Percentiles rank a stretch among this genome's conserved stretches.
Conservation (phyloP, 1,140 invertebrate genomes). For the Drosophila nigromelanica region DNA sequence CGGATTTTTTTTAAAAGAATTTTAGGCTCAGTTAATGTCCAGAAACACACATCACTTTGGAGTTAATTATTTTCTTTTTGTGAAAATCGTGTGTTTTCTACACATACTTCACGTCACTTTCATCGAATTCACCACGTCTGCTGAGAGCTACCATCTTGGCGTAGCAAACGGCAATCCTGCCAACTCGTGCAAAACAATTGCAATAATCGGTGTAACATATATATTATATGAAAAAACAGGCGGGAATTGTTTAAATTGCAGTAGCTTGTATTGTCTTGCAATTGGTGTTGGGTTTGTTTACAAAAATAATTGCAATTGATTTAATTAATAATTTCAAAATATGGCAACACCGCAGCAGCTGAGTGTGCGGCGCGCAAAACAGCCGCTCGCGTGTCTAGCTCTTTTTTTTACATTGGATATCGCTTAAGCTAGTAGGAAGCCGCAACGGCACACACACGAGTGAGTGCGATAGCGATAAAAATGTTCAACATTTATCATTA, state of each 20-base stretch:
- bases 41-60: slow-evolving; percentile 12
- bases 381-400: slow-evolving; percentile 1
- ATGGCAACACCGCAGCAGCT: slow-evolving; percentile 29
- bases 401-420: slow-evolving; percentile 20
- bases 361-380: slow-evolving; percentile 5
- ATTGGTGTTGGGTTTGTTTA: not conserved
- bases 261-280: not conserved
- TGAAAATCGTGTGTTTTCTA: slow-evolving; percentile 67
- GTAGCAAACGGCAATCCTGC: slow-evolving; percentile 29
- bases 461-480: not conserved
- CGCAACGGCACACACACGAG: slow-evolving; percentile 3
- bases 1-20: not conserved
- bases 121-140: slow-evolving; percentile 68
- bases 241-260: slow-evolving; percentile 23
- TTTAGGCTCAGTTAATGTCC: not conserved
- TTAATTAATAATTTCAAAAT: not conserved
- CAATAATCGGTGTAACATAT: not conserved
- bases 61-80: slow-evolving; percentile 42
- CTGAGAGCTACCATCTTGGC: slow-evolving; percentile 52
- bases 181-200: slow-evolving; percentile 35
- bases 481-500: slow-evolving; percentile 27
- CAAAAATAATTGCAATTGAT: not conserved
- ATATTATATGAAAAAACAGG: not conserved
- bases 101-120: slow-evolving; percentile 73
- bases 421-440: slow-evolving; percentile 24